These are phyloP conservation scores for Pelecanoides urinatrix DNA, from an alignment of 2,113 vertebrate species.

Conservation along the genomic window DNA sequence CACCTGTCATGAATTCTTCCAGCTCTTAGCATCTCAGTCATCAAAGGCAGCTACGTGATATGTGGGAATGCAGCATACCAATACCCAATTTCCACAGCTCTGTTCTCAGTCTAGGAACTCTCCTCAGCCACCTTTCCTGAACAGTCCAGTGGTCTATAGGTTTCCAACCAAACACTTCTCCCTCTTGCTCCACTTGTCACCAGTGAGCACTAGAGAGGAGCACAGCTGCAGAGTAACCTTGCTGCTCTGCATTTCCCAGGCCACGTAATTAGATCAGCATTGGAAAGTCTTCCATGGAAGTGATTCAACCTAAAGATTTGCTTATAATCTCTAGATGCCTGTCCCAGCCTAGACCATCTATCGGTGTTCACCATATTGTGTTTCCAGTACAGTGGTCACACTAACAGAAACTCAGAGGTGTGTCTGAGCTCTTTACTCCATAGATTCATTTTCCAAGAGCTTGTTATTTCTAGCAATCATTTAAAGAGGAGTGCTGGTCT, in stretches of 20 bases:
- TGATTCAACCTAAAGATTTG: not conserved
- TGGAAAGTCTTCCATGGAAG: not conserved
- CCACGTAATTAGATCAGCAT: not conserved
- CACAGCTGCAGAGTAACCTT: not conserved
- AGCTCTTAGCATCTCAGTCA: not conserved
- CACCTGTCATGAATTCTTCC: not conserved
- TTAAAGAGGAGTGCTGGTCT: not conserved
- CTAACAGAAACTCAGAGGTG: not conserved
- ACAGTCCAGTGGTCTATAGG: not conserved
- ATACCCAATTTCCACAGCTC: not conserved
- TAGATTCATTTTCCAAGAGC: not conserved
- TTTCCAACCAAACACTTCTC: not conserved
- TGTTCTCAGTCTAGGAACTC: not conserved
- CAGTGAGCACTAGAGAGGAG: not conserved
- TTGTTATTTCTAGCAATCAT: not conserved
- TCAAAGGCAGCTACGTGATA: not conserved
- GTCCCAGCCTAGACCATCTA: not conserved
- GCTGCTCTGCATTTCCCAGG: not conserved
- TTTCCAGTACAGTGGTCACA: not conserved
- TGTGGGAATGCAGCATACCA: not conserved
- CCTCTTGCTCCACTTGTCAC: fast-evolving
- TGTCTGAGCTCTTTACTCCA: not conserved
- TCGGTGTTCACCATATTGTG: fast-evolving
- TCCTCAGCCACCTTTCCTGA: not conserved
- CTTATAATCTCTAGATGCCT: not conserved